A percentile compares a stretch with the other conserved stretches of the same genome.
These are phyloP conservation scores for Lagopus muta DNA, from an alignment of 2,113 vertebrate genomes.

Conservation along the genomic window DNA sequence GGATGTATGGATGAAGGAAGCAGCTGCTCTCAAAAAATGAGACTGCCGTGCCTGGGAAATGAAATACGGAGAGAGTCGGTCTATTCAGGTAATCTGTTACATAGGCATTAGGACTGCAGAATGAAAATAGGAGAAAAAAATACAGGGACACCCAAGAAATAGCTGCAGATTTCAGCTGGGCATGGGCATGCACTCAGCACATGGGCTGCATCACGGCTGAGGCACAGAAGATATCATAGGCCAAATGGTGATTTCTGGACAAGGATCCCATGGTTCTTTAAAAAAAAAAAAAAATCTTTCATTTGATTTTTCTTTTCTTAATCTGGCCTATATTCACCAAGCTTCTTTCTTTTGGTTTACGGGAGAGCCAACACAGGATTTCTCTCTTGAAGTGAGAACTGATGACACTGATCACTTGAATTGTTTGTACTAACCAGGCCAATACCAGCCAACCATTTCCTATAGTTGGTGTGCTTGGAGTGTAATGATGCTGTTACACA, in stretches of 20 bases:
- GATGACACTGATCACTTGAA: not conserved
- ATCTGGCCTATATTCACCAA: not conserved
- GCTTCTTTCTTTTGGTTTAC: not conserved
- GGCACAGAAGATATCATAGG: not conserved
- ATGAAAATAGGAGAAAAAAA: not conserved
- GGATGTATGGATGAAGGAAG: not conserved
- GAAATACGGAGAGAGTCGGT: not conserved
- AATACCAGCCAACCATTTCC: not conserved
- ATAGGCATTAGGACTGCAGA: not conserved
- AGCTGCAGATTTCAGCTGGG: not conserved
- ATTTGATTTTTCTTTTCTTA: not conserved
- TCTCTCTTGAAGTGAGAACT: not conserved
- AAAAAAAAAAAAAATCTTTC: not conserved
- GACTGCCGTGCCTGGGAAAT: not conserved
- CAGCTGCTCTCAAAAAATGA: not conserved
- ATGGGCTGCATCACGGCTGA: accelerated
- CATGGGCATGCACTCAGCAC: not conserved
- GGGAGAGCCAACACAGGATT: not conserved
- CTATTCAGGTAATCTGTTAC: not conserved
- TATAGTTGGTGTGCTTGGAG: not conserved
- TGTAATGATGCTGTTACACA: not conserved
- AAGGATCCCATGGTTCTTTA: not conserved
- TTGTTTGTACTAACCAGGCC: not conserved
- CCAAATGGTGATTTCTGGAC: not conserved
- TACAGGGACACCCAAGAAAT: not conserved